Base-by-base conservation (phyloP, 2,797 vertebrate species). In the Bradypus variegatus region DNA sequence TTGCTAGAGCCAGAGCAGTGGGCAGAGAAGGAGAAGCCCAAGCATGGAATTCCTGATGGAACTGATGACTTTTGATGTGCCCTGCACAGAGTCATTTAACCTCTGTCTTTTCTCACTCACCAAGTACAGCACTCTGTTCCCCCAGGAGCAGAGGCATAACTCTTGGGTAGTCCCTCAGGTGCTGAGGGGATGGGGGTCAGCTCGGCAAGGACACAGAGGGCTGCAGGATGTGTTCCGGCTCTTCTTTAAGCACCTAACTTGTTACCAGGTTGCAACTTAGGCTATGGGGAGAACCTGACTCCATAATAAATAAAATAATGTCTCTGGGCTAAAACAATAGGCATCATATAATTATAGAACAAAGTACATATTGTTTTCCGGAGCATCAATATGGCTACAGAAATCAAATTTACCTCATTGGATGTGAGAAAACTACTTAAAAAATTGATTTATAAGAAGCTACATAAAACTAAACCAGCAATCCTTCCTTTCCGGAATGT, bases 401-500 rank as follows among this genome's bases (percentile, higher is more conserved):
- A 94, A 95, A 96, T 93, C 90, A 97, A 96, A 94, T 96, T 96
- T 93, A 91, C 88, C 93, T 97, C 96, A 95, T 90, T 96, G 96
- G 94, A 97, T 96, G 67, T 78, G 85, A 95, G 93, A 93, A 91
- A 94, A 96, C 90, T 96, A 92, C 96, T 97, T 96, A 94, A 96
- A 96, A 93, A 91, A 94, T 94, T 95, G 95, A 96, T 97, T 97
- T 96, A 96, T 94, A 96, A 76, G 69, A 92, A 94, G 88, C 19
- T 96, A 88, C 86, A 91, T 95, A 96, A 96, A 97, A 96, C 72
- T n/a, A 86, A 93, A 93, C 64, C 92, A 91, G 94, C 94, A 95
- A 95, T 93, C 58, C 80, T 87, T 89, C 86, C 91, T 94, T 72
- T 92, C 92, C 95, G 69, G 92, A 94, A 89, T 73, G 90, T 93